Evolutionary conservation across 2,888 invertebrate genomes (phyloP).

Genomic region (Bembecia ichneumoniformis): DNA sequence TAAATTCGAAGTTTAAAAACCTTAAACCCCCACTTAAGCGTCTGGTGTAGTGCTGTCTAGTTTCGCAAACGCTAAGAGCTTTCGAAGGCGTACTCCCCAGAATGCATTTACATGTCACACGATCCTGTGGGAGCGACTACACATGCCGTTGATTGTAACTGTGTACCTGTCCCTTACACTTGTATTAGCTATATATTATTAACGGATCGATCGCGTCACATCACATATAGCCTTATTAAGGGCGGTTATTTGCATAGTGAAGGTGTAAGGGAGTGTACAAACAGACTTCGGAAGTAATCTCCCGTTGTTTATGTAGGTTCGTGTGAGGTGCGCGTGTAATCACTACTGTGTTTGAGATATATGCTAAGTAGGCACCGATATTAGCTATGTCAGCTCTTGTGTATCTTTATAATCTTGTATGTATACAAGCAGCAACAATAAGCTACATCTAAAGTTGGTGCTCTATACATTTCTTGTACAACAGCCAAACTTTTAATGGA

Average conservation of each 20-base stretch:
- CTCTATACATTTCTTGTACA: no score
- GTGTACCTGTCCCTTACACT: slow-evolving; percentile 32
- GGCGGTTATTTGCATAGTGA: slow-evolving; percentile 35
- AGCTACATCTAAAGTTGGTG: no score
- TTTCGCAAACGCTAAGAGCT: slow-evolving; percentile 38
- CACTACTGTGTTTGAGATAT: background rate
- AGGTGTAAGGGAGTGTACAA: slow-evolving; percentile 23
- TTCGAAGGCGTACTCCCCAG: slow-evolving; percentile 51
- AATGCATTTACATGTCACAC: slow-evolving; percentile 66
- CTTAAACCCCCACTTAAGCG: background rate
- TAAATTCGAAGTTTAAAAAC: background rate
- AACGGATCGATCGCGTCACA: slow-evolving; percentile 26
- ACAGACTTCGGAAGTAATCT: slow-evolving; percentile 30
- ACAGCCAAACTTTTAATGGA: no score
- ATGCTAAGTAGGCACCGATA: background rate
- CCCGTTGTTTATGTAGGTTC: slow-evolving; percentile 29
- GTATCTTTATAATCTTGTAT: no score
- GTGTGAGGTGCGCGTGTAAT: slow-evolving; percentile 4
- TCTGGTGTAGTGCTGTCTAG: background rate
- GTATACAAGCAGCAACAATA: no score
- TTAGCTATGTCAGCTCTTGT: background rate
- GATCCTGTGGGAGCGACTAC: slow-evolving; percentile 55
- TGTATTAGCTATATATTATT: slow-evolving; percentile 24
- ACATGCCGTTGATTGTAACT: slow-evolving; percentile 53
- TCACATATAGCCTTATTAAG: slow-evolving; percentile 28